Conservation (phyloP, 1,140 invertebrate species). For the Cotesia typhae region DNA sequence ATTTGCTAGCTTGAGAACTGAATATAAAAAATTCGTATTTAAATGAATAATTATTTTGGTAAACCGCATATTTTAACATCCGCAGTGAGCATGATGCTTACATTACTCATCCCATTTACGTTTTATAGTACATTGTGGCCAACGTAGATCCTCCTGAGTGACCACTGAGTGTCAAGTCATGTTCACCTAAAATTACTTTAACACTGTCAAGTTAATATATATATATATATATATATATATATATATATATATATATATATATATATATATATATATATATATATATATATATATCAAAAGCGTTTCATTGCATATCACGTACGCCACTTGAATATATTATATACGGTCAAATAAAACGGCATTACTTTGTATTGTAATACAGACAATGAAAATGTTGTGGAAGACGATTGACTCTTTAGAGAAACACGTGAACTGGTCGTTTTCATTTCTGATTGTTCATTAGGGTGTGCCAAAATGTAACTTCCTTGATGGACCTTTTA, state of each 20-base stretch:
- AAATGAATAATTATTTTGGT: not conserved
- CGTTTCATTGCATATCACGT: slow-evolving; percentile 23
- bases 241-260: too few relatives aligned
- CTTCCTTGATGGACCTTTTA: too few relatives aligned
- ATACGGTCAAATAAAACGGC: too few relatives aligned
- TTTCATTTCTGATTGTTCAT: too few relatives aligned
- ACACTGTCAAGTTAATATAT: slow-evolving; percentile 27
- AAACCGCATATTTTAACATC: not conserved
- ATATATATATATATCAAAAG: slow-evolving; percentile 28
- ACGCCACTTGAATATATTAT: not conserved
- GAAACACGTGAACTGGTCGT: too few relatives aligned
- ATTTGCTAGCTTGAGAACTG: not conserved
- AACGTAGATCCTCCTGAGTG: slow-evolving; percentile 25
- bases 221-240: too few relatives aligned
- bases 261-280: too few relatives aligned
- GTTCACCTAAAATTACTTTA: slow-evolving; percentile 36
- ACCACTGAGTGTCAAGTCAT: slow-evolving; percentile 36
- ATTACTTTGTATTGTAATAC: too few relatives aligned
- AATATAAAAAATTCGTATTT: not conserved
- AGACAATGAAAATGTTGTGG: too few relatives aligned
- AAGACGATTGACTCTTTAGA: too few relatives aligned
- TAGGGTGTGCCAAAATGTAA: too few relatives aligned
- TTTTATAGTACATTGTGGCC: not conserved
- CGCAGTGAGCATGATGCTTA: not conserved
- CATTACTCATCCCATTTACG: slow-evolving; percentile 2